Evolutionary conservation across 2,113 vertebrate species (phyloP), one percentile per base, ranked within the genome.

Genomic region (Paracanthobrama guichenoti): DNA sequence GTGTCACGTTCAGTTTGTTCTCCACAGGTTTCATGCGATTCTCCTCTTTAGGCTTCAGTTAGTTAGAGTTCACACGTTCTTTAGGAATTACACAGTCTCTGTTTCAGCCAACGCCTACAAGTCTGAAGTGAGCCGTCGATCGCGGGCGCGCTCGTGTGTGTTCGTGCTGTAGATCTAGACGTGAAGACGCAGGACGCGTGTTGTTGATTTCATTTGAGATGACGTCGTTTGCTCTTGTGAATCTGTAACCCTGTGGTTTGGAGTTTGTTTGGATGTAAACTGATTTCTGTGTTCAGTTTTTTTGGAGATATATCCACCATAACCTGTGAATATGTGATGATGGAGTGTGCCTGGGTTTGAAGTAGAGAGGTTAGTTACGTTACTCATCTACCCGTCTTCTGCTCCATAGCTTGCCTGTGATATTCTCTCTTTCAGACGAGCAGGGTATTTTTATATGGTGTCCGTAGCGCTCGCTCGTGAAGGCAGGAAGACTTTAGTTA

Each of bases 371-470:
- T 78, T 83, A 83, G 82, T 78, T 78, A 35, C 24, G 26, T 66
- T 5, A 44, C 83, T 44, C n/a, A 66, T 46, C 39, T 11, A 64
- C 71, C 12, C 46, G 18, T 44, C 28, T 26, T 86, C 59, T 76
- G 24, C 89, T 88, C 55, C 81, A 53, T 88, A 86, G 87, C 86
- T 85, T 82, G 74, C 87, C 89, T 48, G 46, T 48, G 46, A 13
- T 48, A 1, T 55, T 55, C 20, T 55, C 53, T 89, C 86, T 89
- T 89, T 85, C 89, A 93, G 90, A 92, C 82, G 84, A 89, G 86
- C 91, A 92, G 91, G 90, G 91, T 92, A 92, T 92, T 93, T 94
- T 93, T 93, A 86, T 92, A 91, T 81, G 83, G 87, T 87, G 90
- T 91, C 53, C 77, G 88, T 78, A 87, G 81, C 73, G 60, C 81